Percentiles rank a stretch among this genome's conserved stretches.
Evolutionary conservation across 2,888 invertebrate species (phyloP).

Genomic region (Malachius bipustulatus): DNA sequence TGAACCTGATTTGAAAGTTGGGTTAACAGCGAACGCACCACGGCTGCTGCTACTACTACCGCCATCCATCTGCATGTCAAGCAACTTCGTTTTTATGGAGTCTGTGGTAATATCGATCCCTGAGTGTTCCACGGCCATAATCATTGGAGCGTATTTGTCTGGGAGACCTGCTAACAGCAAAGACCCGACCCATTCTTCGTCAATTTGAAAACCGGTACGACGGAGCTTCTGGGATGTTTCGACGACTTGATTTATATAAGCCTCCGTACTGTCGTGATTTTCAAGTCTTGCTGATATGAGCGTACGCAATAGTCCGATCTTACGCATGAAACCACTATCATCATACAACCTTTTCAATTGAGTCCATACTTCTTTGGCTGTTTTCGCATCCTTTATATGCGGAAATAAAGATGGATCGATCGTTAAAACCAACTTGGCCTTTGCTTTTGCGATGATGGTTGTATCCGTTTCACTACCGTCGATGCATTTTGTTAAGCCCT

Average conservation of each 20-base stretch:
- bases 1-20: slow-evolving; percentile 9
- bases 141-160: too few relatives aligned
- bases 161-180: too few relatives aligned
- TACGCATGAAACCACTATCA: slow-evolving; percentile 19
- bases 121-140: too few relatives aligned
- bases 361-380: slow-evolving; percentile 18
- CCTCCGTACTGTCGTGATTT: slow-evolving; percentile 20
- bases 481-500: slow-evolving; percentile 14
- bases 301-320: slow-evolving; percentile 17
- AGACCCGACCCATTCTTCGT: too few relatives aligned
- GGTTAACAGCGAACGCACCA: slow-evolving; percentile 10
- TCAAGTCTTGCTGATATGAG: slow-evolving; percentile 22
- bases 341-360: slow-evolving; percentile 20
- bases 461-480: slow-evolving; percentile 13
- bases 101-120: slow-evolving; percentile 20
- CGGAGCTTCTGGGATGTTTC: slow-evolving; percentile 24
- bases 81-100: slow-evolving; percentile 22
- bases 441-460: slow-evolving; percentile 12
- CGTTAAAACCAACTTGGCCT: slow-evolving; percentile 17
- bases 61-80: slow-evolving; percentile 19
- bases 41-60: slow-evolving; percentile 4
- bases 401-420: slow-evolving; percentile 19
- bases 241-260: slow-evolving; percentile 24
- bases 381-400: slow-evolving; percentile 17
- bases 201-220: slow-evolving; percentile 23